phyloP scores from a whole-genome alignment of 2,888 invertebrate genomes.

The Parnassius smintheus region DNA sequence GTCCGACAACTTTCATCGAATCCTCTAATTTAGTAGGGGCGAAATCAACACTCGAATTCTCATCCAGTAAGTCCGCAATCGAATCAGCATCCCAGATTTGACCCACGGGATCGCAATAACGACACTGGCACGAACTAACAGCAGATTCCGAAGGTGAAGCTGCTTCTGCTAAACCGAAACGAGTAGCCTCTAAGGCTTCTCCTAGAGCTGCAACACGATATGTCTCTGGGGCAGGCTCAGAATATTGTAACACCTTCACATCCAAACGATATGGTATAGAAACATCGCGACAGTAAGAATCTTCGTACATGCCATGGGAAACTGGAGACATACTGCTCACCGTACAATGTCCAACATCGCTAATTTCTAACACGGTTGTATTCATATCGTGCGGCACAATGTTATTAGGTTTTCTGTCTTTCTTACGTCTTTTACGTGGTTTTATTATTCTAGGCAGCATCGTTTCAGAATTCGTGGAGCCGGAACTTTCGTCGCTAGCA shows the following conservation, averaged over 20 bases:
- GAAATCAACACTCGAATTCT: slow-evolving; percentile 73
- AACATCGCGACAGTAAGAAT: slow-evolving; percentile 74
- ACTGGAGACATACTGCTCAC: slow-evolving; percentile 56
- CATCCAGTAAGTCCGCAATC: slow-evolving; percentile 74
- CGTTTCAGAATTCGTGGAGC: slow-evolving; percentile 84
- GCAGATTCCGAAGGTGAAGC: slow-evolving; percentile 72
- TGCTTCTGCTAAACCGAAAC: slow-evolving; percentile 69
- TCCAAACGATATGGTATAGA: slow-evolving; percentile 72
- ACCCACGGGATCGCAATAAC: slow-evolving; percentile 88
- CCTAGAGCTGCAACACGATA: slow-evolving; percentile 78
- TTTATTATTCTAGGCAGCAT: slow-evolving; percentile 94
- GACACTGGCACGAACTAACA: slow-evolving; percentile 84
- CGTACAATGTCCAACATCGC: slow-evolving; percentile 72
- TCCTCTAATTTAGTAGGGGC: slow-evolving; percentile 75
- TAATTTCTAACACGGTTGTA: slow-evolving; percentile 61
- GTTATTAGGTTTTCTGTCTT: slow-evolving; percentile 89
- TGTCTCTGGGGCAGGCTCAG: slow-evolving; percentile 62
- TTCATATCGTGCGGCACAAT: slow-evolving; percentile 71
- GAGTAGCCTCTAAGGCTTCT: slow-evolving; percentile 75
- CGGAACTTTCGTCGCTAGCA: slow-evolving; percentile 89
- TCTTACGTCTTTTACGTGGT: slow-evolving; percentile 93
- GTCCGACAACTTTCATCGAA: slow-evolving; percentile 75
- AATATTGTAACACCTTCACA: slow-evolving; percentile 69
- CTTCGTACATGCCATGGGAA: slow-evolving; percentile 70
- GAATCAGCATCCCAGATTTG: slow-evolving; percentile 88